These are phyloP conservation scores for Epizoanthus rinbou DNA, from an alignment of 92 coral and sea anemone species.

Conservation along the genomic window DNA sequence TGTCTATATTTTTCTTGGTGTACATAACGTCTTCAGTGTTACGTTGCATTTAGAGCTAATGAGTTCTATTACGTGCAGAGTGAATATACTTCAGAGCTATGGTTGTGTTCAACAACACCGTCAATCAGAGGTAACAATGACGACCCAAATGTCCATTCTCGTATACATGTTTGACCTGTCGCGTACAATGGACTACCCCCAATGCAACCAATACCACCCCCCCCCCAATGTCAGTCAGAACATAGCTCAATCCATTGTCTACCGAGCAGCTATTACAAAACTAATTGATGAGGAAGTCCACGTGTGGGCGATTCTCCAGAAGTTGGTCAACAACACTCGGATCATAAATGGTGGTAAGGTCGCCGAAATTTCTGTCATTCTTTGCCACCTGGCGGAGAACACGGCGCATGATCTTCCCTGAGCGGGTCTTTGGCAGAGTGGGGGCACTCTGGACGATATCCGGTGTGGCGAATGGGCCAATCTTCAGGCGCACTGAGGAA, in stretches of 20 bases:
- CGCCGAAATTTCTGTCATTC: conserved; percentile 85
- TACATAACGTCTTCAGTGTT: no score
- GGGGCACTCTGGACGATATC: conserved; percentile 97
- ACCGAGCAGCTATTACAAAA: neutral
- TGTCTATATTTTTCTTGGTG: no score
- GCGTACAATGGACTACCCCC: no score
- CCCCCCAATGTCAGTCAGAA: no score
- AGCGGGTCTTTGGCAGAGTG: conserved; percentile 94
- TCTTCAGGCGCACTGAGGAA: conserved; percentile 83
- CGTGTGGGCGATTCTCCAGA: conserved; percentile 82
- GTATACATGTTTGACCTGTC: no score
- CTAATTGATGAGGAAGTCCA: conserved; percentile 73
- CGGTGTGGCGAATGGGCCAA: conserved; percentile 97
- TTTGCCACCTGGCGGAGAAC: conserved; percentile 90
- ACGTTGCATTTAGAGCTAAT: no score
- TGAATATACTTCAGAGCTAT: no score
- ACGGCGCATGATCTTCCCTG: conserved; percentile 99
- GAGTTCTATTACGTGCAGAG: no score
- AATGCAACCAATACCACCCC: no score
- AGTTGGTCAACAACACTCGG: conserved; percentile 80
- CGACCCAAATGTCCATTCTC: no score
- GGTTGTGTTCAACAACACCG: no score
- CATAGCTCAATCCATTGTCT: neutral
- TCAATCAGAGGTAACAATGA: no score
- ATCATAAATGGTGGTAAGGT: conserved; percentile 91